Percentiles rank a stretch among this genome's conserved stretches.
Evolutionary conservation across 2,113 vertebrate genomes (phyloP).

Genomic region (Sakesphorus luctuosus): DNA sequence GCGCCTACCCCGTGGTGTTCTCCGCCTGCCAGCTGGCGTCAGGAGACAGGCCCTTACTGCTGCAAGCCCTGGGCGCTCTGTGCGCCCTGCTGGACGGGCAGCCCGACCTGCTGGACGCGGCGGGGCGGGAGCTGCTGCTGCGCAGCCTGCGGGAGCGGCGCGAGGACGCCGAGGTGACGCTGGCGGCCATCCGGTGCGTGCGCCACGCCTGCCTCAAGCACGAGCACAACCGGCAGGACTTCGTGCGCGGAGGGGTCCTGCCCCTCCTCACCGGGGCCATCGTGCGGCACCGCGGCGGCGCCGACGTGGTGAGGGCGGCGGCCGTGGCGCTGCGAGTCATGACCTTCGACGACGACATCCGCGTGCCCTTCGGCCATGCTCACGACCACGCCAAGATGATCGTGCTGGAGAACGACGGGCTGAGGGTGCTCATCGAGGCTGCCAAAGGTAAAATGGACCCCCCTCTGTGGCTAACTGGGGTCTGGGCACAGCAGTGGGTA

Average conservation of each 20-base stretch:
- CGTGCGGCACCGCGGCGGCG: slow-evolving; percentile 49
- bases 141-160: slow-evolving; percentile 42
- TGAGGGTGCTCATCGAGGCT: slow-evolving; percentile 88
- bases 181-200: slow-evolving; percentile 72
- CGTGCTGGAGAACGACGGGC: slow-evolving; percentile 85
- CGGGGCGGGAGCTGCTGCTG: slow-evolving; percentile 82
- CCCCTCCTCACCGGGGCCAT: slow-evolving; percentile 78
- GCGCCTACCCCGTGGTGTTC: slow-evolving; percentile 86
- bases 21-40: slow-evolving; percentile 77
- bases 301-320: slow-evolving; percentile 80
- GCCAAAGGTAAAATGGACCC: slow-evolving; percentile 82
- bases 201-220: slow-evolving; percentile 89
- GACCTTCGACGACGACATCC: slow-evolving; percentile 93
- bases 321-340: slow-evolving; percentile 84
- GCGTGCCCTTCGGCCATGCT: slow-evolving; percentile 89
- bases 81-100: slow-evolving; percentile 85
- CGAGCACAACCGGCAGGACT: slow-evolving; percentile 89
- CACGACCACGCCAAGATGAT: slow-evolving; percentile 93
- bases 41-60: slow-evolving; percentile 38
- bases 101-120: slow-evolving; percentile 86
- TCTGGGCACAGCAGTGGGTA: too few species aligned
- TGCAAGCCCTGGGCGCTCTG: slow-evolving; percentile 77
- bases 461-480: too few species aligned
- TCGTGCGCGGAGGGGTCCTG: slow-evolving; percentile 83
- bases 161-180: slow-evolving; percentile 41